A percentile compares a stretch with the other conserved stretches of the same genome.
Evolutionary conservation across 2,888 invertebrate genomes (phyloP).

Genomic region (Trichopoda pennipes): DNA sequence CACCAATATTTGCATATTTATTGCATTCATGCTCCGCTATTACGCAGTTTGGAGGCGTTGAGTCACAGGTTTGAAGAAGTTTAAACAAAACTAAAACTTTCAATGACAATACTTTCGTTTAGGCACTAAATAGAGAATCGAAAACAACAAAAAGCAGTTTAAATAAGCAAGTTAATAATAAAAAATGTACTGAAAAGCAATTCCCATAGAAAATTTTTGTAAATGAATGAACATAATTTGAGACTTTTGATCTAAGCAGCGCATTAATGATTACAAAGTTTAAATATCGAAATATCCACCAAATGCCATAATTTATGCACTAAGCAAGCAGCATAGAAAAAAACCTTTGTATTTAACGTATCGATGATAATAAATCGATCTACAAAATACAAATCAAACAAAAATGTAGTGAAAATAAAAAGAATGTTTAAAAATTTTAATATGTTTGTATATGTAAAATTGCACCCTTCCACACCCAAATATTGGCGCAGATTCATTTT

Average conservation of each 20-base stretch:
- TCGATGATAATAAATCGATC: constrained; percentile 9
- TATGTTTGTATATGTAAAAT: constrained; percentile 14
- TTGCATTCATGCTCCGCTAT: no score
- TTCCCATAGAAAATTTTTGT: not conserved
- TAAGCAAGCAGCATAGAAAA: no score
- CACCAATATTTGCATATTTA: no score
- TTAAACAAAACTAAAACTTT: no score
- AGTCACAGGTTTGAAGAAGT: no score
- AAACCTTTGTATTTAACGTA: not conserved
- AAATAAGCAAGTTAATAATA: not conserved
- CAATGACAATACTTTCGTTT: no score
- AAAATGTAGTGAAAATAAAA: not conserved
- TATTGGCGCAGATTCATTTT: constrained; percentile 6
- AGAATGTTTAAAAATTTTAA: constrained; percentile 12
- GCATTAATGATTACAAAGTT: not conserved
- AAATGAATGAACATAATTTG: no score
- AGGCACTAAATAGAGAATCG: no score
- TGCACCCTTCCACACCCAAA: constrained; percentile 12
- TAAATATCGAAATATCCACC: no score
- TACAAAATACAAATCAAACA: constrained; percentile 18
- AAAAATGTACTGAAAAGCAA: no score
- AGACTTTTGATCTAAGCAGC: not conserved
- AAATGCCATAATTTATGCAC: no score
- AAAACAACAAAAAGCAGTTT: not conserved
- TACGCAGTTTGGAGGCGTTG: no score